These are phyloP conservation scores for Spinus olivaceus DNA, from an alignment of 2,797 vertebrate genomes.

Conservation along the genomic window DNA sequence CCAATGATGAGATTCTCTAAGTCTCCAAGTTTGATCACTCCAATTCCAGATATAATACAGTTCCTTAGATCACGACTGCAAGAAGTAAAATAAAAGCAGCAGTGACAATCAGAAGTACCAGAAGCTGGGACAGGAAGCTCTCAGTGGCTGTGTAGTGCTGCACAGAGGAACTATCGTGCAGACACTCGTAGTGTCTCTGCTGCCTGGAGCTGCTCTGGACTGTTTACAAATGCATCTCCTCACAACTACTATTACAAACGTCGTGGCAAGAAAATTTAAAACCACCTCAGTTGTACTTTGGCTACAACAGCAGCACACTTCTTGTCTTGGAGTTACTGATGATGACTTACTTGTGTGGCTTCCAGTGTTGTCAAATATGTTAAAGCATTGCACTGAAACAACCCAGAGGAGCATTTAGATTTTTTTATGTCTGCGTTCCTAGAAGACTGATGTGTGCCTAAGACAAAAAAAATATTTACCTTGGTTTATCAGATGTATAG, in stretches of 20 bases:
- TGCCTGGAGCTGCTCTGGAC: neutral
- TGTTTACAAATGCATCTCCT: neutral
- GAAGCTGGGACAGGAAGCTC: neutral
- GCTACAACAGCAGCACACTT: neutral
- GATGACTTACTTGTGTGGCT: neutral
- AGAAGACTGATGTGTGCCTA: neutral
- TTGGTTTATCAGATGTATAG: neutral
- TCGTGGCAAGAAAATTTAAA: neutral
- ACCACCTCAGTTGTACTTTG: neutral
- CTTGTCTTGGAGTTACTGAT: neutral
- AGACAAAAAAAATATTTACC: neutral
- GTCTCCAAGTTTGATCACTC: neutral
- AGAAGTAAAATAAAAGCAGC: neutral
- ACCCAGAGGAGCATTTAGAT: neutral
- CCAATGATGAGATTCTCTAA: neutral
- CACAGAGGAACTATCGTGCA: rapidly evolving
- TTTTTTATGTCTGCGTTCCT: neutral
- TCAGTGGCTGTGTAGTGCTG: neutral
- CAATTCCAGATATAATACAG: neutral
- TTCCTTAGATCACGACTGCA: neutral
- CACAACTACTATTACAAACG: neutral
- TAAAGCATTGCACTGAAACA: neutral
- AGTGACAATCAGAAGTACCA: neutral
- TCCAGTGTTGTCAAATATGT: neutral
- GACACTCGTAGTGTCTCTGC: neutral